Conservation (phyloP, 2,113 vertebrate species). For the Hippolais icterina region DNA sequence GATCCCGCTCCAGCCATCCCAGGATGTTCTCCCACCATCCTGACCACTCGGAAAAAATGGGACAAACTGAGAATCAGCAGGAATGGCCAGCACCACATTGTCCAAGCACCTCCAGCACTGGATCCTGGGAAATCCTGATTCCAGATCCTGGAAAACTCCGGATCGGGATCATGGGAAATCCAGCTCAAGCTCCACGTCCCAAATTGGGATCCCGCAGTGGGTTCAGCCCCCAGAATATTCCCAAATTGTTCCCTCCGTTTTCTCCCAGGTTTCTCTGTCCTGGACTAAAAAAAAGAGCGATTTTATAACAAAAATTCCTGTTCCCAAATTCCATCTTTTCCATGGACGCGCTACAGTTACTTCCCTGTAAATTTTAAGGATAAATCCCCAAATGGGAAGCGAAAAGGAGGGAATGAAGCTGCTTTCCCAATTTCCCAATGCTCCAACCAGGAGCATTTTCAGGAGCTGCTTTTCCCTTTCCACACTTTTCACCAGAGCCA, state of each 20-base stretch:
- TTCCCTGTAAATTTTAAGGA: background rate
- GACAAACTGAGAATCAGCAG: background rate
- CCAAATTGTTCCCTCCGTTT: background rate
- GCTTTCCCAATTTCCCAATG: background rate
- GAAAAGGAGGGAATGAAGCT: background rate
- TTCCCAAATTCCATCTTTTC: background rate
- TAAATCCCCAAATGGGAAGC: background rate
- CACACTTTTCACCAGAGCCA: rapidly evolving
- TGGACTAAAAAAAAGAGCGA: background rate
- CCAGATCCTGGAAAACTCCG: rapidly evolving
- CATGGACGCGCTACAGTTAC: rapidly evolving
- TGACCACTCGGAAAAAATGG: rapidly evolving
- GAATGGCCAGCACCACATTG: background rate
- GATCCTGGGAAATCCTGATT: rapidly evolving
- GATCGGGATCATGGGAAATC: rapidly evolving
- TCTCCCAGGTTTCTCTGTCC: background rate
- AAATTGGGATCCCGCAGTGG: rapidly evolving
- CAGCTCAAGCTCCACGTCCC: background rate
- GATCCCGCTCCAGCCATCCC: rapidly evolving
- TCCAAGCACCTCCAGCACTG: rapidly evolving
- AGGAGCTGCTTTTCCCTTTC: background rate
- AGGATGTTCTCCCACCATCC: background rate
- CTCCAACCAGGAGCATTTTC: background rate
- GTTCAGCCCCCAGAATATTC: background rate
- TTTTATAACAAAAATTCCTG: background rate